phyloP scores from a whole-genome alignment of 2,113 vertebrate genomes.

The Platysternon megacephalum region DNA sequence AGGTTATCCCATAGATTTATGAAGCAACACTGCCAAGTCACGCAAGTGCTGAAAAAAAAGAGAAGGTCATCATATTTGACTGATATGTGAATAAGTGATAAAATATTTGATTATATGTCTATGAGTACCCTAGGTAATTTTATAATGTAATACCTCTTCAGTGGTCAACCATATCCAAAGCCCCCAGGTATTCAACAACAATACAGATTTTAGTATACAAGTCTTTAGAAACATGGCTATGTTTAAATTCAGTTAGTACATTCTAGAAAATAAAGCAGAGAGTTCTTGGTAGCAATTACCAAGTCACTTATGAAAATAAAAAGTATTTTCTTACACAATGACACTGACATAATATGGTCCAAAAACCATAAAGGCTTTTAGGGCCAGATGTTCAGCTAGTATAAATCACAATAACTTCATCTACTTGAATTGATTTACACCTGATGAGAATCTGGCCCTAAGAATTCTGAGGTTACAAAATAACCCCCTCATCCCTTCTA shows the following conservation, averaged over 20 bases:
- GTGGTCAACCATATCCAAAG: neutral
- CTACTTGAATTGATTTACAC: neutral
- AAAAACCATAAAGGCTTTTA: neutral
- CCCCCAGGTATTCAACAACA: neutral
- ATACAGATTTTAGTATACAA: neutral
- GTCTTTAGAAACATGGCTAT: neutral
- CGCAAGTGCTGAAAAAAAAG: neutral
- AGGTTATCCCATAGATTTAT: neutral
- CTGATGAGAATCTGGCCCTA: neutral
- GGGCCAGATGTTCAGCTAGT: neutral
- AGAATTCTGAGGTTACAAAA: neutral
- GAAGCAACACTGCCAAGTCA: neutral
- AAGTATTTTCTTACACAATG: neutral
- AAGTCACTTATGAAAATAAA: neutral
- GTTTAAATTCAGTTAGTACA: neutral
- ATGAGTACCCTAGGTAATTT: neutral
- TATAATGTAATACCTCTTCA: neutral
- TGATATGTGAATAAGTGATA: neutral
- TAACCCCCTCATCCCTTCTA: neutral
- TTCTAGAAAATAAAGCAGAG: neutral
- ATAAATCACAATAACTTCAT: neutral
- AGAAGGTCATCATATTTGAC: neutral
- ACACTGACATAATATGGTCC: neutral
- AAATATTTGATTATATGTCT: neutral
- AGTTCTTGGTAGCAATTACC: fast-evolving